Conservation (phyloP, 35 echinoderm and acorn worm genomes). For the Hemicentrotus pulcherrimus region DNA sequence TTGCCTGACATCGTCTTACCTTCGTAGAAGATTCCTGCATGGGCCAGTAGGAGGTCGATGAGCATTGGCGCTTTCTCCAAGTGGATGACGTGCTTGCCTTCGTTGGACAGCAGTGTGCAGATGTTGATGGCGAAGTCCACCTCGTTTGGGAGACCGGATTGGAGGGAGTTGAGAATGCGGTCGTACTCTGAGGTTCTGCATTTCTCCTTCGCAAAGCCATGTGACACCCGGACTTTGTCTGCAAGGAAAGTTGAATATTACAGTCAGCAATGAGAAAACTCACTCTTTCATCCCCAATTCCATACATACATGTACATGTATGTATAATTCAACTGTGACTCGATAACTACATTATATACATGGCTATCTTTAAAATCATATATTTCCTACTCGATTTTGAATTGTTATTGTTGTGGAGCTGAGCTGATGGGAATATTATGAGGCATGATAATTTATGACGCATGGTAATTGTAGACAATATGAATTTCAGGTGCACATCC, state of each 20-base stretch:
- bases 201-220: conserved; percentile 59
- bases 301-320: no score
- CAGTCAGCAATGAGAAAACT: no score
- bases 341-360: no score
- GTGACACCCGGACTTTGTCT: conserved; percentile 64
- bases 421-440: no score
- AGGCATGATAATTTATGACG: no score
- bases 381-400: no score
- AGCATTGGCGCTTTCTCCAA: conserved; percentile 69
- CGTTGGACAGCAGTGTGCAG: conserved; percentile 94
- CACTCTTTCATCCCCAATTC: no score
- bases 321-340: no score
- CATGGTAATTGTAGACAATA: no score
- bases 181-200: conserved; percentile 83
- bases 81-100: conserved; percentile 90
- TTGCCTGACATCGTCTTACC: conserved; percentile 27
- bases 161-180: conserved; percentile 78
- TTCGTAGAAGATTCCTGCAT: conserved; percentile 93
- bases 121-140: conserved; percentile 98
- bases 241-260: neutral
- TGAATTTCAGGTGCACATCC: no score
- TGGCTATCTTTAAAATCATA: no score
- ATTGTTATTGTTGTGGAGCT: no score
- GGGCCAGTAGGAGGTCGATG: conserved; percentile 91
- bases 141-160: conserved; percentile 96